Evolutionary conservation across 1,140 invertebrate species (phyloP).

Genomic region (Diorhabda sublineata): DNA sequence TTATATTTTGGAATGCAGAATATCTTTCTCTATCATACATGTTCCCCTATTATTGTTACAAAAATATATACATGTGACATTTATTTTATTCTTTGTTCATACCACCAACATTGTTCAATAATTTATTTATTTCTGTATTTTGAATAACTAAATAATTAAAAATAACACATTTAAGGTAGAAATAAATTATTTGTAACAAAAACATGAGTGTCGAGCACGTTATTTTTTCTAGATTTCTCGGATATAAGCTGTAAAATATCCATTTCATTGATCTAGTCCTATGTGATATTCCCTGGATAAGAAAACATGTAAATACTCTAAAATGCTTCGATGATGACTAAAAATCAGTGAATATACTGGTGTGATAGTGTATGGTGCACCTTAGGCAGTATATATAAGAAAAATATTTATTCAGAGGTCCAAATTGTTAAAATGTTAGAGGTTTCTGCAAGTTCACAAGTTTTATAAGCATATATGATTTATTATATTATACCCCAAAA

Average conservation of each 20-base stretch:
- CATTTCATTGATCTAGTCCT: not conserved
- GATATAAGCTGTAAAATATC: not conserved
- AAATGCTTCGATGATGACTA: conserved; percentile 17
- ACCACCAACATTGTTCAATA: too few relatives aligned
- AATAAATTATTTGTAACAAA: too few relatives aligned
- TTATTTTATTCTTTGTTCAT: too few relatives aligned
- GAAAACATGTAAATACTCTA: conserved; percentile 21
- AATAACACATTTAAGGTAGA: too few relatives aligned
- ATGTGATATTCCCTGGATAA: conserved; percentile 29
- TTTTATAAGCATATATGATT: conserved; percentile 47
- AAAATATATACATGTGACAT: too few relatives aligned
- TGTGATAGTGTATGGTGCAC: conserved; percentile 47
- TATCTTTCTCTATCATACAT: too few relatives aligned
- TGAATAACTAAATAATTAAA: too few relatives aligned
- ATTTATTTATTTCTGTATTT: too few relatives aligned
- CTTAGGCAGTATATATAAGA: conserved; percentile 42
- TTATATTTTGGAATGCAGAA: too few relatives aligned
- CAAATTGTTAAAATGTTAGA: conserved; percentile 48
- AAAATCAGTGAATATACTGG: conserved; percentile 37
- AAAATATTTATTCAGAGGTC: conserved; percentile 46
- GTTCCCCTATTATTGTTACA: too few relatives aligned
- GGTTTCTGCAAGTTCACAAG: conserved; percentile 49
- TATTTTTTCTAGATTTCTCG: too few relatives aligned
- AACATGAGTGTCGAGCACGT: too few relatives aligned
- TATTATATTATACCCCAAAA: conserved; percentile 35